Conservation (phyloP, 2,888 invertebrate genomes). For the Ceramica pisi region DNA sequence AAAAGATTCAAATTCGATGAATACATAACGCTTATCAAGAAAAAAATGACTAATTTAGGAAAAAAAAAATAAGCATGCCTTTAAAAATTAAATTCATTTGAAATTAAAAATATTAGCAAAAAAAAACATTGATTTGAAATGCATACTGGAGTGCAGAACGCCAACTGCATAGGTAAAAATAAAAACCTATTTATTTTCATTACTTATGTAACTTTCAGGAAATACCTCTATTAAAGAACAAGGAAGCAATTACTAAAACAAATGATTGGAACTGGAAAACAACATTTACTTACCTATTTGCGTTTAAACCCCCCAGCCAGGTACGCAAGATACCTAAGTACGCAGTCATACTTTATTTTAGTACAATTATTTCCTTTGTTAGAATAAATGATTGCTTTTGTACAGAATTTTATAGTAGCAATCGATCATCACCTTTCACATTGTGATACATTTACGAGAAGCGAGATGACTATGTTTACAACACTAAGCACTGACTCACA, state of each 20-base stretch:
- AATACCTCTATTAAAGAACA: not conserved
- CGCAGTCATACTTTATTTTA: not conserved
- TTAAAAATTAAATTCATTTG: too few relatives aligned
- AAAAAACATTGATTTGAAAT: too few relatives aligned
- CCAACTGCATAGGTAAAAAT: too few relatives aligned
- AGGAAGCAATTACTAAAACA: constrained; percentile 15
- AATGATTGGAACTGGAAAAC: not conserved
- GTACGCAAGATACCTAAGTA: not conserved
- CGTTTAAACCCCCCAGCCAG: constrained; percentile 24
- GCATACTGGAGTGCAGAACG: too few relatives aligned
- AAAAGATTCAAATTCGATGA: too few relatives aligned
- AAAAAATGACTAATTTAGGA: too few relatives aligned
- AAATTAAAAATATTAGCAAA: too few relatives aligned
- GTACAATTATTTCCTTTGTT: constrained; percentile 22
- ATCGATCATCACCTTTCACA: constrained; percentile 38
- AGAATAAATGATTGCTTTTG: not conserved
- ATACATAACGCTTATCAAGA: too few relatives aligned
- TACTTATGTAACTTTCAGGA: not conserved
- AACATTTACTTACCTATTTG: not conserved
- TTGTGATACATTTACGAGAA: constrained; percentile 31
- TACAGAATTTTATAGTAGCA: not conserved
- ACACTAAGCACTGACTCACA: constrained; percentile 41
- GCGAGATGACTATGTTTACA: constrained; percentile 41
- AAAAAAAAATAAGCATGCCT: too few relatives aligned
- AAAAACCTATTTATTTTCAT: too few relatives aligned